Base-by-base conservation (phyloP, 2,113 vertebrate genomes). In the Hyperoodon ampullatus region DNA sequence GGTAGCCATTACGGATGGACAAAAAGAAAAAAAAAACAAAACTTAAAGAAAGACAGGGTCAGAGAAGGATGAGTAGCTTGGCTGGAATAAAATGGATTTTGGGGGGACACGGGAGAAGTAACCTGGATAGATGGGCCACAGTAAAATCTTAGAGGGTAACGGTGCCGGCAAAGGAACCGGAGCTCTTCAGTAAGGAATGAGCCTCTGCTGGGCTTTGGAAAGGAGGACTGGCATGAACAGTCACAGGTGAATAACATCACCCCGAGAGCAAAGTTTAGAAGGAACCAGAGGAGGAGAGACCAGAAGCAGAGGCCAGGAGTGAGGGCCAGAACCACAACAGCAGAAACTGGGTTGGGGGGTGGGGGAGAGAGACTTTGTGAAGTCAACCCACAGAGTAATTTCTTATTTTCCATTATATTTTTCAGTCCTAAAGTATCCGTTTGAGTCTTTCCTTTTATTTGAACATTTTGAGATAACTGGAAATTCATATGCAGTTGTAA, bases 341-440 rank as follows among this genome's bases (percentile, higher is more conserved):
- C 93, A 60, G 35, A 30, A 30, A 35, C 19, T 0, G 30, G 14
- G 47, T 0, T 16, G 58, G 35, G 6, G 16, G 18, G 6, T 16
- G 35, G 53, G n/a, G 12, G 30, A 68, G 39, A 68, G 11, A 70
- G 39, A 81, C 50, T 47, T 8, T 8, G n/a, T 30, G 60, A 39
- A 39, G 47, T 39, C 60, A 58, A n/a, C 9, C 19, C 65, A 44
- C 14, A 15, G 30, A 60, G 26, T 1, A 15, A 35, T 23, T 72
- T 63, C 71, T 58, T 75, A 47, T 21, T 70, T 78, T 42, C 55
- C n/a, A 77, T 61, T 47, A n/a, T n/a, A 58, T 42, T 58, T 92
- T 87, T 88, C 35, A 83, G 84, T 71, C 65, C 85, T 92, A 71
- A 93, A 85, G 53, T 70, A 92, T 12, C 47, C 39, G 78, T 50